phyloP scores from a whole-genome alignment of 1,140 invertebrate genomes.

The Apis mellifera region DNA sequence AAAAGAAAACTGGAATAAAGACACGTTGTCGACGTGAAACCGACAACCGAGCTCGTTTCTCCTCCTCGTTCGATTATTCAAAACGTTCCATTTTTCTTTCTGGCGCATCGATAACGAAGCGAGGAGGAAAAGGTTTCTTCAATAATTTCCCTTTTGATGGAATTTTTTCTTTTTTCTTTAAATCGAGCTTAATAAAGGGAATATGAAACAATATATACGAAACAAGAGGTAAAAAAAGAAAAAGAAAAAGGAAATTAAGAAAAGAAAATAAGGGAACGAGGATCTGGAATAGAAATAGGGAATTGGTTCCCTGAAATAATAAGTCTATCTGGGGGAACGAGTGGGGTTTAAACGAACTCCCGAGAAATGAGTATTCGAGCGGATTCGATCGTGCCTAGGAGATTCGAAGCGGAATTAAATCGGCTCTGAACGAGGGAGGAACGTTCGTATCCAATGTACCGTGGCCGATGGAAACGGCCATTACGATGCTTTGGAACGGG shows the following conservation, averaged over 20 bases:
- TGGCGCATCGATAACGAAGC: not conserved
- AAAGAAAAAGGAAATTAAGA: not conserved
- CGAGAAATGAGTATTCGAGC: conserved; percentile 5
- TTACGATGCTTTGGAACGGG: conserved; percentile 34
- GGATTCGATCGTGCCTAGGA: conserved; percentile 6
- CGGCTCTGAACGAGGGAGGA: not conserved
- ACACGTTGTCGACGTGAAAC: conserved; percentile 43
- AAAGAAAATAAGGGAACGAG: too few relatives aligned
- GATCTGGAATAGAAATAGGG: not conserved
- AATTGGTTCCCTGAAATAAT: not conserved
- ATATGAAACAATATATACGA: too few relatives aligned
- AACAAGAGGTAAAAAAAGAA: too few relatives aligned
- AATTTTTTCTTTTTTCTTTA: not conserved
- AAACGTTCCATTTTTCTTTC: not conserved
- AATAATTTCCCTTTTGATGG: not conserved
- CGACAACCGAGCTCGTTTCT: conserved; percentile 19
- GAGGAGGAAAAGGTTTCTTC: not conserved
- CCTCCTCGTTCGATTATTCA: not conserved
- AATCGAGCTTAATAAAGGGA: too few relatives aligned
- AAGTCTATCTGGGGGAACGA: not conserved
- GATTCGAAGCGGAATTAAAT: conserved; percentile 32
- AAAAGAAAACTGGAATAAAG: conserved; percentile 17
- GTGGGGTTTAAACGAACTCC: conserved; percentile 19
- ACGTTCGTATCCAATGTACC: conserved; percentile 28
- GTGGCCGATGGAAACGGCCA: conserved; percentile 29